Base-by-base conservation (phyloP, 1,140 invertebrate genomes). In the Artemia franciscana region DNA sequence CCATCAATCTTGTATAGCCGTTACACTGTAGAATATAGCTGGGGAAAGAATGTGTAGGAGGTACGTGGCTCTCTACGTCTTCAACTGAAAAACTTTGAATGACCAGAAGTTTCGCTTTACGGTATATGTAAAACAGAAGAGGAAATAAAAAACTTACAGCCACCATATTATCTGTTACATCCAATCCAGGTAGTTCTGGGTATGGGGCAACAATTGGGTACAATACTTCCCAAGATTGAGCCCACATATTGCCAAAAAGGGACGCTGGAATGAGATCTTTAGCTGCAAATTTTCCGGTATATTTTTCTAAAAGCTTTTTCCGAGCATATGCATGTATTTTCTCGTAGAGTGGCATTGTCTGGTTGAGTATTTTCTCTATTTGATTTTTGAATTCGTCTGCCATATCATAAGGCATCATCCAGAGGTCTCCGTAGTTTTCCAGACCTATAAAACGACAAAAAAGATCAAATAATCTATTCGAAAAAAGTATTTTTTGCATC, bases 181-280 rank as follows among this genome's bases (percentile, higher is more conserved):
- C 71, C 39, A 71, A 63, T 4, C 64, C 63, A 2, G 67, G 18
- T 12, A 63, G 65, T 24, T 67, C 63, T 51, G 69, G 68, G 58
- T 61, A 71, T 7, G 72, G 72, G 7, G 63, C 62, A 7, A 71
- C 63, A 7, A 68, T 26, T 21, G 65, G 57, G 59, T 68, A 69
- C 30, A 73, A 64, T 60, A 68, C 65, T 28, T 68, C 67, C 88
- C 88, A 92, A 9, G 83, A 84, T 71, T 92, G 88, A 0, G 78
- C 85, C 83, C 86, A 91, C 81, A 91, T 88, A 68, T 91, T 89
- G 5, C 79, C 78, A 80, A 94, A 77, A 56, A 96, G 79, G 71
- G 95, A 91, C 0, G 89, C 89, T 0, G 91, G 91, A 59, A 96
- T 80, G 0, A 89, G 87, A 0, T 89, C 87, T 27, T 85, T 81